Conservation (phyloP, 2,113 vertebrate genomes). For the Lonchura striata region DNA sequence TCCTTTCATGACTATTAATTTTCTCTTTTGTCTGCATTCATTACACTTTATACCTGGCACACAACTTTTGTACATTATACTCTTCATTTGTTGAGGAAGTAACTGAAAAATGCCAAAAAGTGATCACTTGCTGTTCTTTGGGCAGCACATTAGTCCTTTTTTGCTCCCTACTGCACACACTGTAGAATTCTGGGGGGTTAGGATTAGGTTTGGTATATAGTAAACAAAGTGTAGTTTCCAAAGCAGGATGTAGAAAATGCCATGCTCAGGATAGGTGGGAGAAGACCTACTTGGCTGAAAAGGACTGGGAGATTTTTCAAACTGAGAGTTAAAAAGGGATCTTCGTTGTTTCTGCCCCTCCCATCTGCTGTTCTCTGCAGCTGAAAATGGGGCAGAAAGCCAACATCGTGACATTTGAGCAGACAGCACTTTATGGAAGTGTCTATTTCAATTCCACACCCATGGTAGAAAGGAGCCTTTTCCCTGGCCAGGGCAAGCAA, state of each 20-base stretch:
- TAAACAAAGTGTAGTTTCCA: neutral
- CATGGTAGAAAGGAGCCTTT: neutral
- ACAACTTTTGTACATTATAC: neutral
- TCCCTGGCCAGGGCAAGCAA: neutral
- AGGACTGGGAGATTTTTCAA: neutral
- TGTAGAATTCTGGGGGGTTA: neutral
- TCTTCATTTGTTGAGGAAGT: neutral
- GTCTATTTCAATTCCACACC: conserved; percentile 23
- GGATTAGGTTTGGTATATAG: neutral
- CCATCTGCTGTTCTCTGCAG: conserved; percentile 34
- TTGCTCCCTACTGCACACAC: neutral
- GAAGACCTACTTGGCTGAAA: neutral
- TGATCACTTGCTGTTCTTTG: neutral
- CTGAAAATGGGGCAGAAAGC: conserved; percentile 59
- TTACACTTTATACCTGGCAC: neutral
- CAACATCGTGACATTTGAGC: conserved; percentile 48
- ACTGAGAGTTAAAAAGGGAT: conserved; percentile 48
- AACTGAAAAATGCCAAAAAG: neutral
- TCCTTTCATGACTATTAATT: neutral
- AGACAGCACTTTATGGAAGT: conserved; percentile 45
- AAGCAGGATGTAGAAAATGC: neutral
- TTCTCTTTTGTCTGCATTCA: neutral
- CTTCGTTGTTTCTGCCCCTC: conserved; percentile 55
- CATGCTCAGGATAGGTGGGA: neutral
- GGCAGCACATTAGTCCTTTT: neutral